phyloP scores from a whole-genome alignment of 1,140 invertebrate genomes.

The Drosophila azteca region DNA sequence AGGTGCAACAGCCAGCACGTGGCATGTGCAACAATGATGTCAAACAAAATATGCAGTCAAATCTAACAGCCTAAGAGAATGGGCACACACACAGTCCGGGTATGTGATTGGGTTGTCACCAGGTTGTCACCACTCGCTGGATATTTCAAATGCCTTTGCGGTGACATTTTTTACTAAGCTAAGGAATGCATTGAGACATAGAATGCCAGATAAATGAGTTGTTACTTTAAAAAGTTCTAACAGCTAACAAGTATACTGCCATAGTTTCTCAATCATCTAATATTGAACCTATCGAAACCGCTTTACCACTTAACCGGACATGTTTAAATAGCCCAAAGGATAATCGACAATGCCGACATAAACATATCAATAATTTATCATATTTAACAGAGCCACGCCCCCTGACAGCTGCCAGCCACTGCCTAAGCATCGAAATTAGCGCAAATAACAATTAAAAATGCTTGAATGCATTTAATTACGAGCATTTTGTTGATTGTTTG shows the following conservation, averaged over 20 bases:
- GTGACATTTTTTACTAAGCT: neutral
- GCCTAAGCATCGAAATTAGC: conserved; percentile 72
- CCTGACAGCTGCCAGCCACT: neutral
- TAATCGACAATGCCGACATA: conserved; percentile 33
- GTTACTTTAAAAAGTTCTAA: neutral
- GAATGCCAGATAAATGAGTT: neutral
- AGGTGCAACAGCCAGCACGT: conserved; percentile 48
- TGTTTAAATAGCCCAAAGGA: conserved; percentile 40
- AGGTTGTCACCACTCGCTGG: conserved; percentile 7
- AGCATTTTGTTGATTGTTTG: conserved; percentile 66
- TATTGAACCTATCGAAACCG: conserved; percentile 14
- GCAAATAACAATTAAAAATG: conserved; percentile 77
- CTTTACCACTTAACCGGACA: conserved; percentile 9
- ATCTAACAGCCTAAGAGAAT: conserved; percentile 15
- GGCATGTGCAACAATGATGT: conserved; percentile 56
- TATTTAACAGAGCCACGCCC: conserved; percentile 34
- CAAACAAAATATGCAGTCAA: conserved; percentile 56
- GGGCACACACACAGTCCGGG: conserved; percentile 28
- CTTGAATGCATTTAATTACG: conserved; percentile 78
- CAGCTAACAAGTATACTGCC: neutral
- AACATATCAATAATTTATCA: conserved; percentile 65
- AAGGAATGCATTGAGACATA: neutral
- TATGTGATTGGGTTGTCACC: conserved; percentile 34
- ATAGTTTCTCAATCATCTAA: conserved; percentile 22
- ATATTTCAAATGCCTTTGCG: neutral